Evolutionary conservation across 2,797 vertebrate genomes (phyloP), one percentile per base, ranked within the genome.

Genomic region (Notamacropus eugenii): DNA sequence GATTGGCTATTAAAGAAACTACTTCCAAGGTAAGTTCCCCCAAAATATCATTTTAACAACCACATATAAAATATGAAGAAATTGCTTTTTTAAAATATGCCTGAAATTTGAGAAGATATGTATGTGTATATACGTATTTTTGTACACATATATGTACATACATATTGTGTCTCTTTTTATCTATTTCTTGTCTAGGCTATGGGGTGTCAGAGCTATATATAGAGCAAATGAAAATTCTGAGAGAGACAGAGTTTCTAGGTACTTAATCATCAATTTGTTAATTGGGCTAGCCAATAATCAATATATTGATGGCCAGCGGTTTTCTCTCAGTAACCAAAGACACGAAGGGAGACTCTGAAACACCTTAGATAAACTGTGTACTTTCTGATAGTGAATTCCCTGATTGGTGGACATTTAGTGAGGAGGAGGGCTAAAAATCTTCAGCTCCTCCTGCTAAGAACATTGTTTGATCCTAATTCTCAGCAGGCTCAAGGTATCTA

Each of bases 21-120:
- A 99, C 99, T 34, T 98, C 98, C 74, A 99, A 99, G 99, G 99
- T 99, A 99, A 99, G 99, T 96, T 93, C 8, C 87, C 82, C 93
- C 34, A 59, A 93, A 46, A 1, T 1, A 31, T 12, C 0, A 0
- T 54, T 97, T 31, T 19, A 93, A 12, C 40, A 82, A 46, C 8
- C 40, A 82, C 8, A 46, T 46, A 46, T 82, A 82, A 82, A 82
- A 82, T 24, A 82, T 82, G 19, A 95, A 16, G 46, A 27, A 0
- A 13, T 46, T 52, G 22, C 19, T 82, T 82, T 82, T 40, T 82
- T 82, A 27, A 82, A 40, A 46, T 46, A 82, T 40, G 40, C 59
- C 0, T 92, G 10, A 58, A 16, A 16, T 57, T 97, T 82, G 22
- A 82, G 8, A 82, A 46, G 19, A 82, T 40, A 9, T 74, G n/a